These are phyloP conservation scores for Camponotus fellah DNA, from an alignment of 2,888 invertebrate species.

Conservation along the genomic window DNA sequence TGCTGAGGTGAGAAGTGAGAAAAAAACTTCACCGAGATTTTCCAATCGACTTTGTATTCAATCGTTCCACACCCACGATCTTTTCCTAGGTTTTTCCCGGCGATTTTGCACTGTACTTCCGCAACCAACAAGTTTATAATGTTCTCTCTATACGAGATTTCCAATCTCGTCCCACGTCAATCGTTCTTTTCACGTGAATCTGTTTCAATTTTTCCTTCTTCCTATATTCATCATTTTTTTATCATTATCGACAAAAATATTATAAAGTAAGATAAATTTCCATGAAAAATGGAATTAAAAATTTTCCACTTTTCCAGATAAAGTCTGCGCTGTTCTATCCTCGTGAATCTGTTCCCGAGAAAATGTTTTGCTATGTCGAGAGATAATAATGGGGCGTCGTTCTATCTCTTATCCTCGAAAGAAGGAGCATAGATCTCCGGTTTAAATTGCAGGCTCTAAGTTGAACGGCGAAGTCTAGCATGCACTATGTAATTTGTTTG, in stretches of 20 bases:
- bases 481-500: slow-evolving; percentile 48
- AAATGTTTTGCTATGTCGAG: neutral
- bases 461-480: slow-evolving; percentile 28
- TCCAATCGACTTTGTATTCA: slow-evolving; percentile 15
- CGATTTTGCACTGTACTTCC: neutral
- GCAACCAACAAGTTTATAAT: neutral
- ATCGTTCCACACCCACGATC: neutral
- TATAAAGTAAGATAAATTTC: neutral
- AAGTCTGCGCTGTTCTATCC: neutral
- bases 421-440: slow-evolving; percentile 43
- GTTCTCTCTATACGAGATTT: neutral
- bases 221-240: neutral
- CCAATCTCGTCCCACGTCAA: neutral
- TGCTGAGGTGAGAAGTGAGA: neutral
- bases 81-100: neutral
- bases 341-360: neutral
- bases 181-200: neutral
- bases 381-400: slow-evolving; percentile 15
- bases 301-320: slow-evolving; percentile 22
- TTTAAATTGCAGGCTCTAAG: slow-evolving; percentile 45
- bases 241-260: neutral
- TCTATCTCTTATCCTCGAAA: slow-evolving; percentile 35
- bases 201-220: neutral
- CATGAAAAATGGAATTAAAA: neutral
- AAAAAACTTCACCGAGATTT: neutral